These are phyloP conservation scores for Larimichthys crocea DNA, from an alignment of 2,113 vertebrate genomes.

Conservation along the genomic window DNA sequence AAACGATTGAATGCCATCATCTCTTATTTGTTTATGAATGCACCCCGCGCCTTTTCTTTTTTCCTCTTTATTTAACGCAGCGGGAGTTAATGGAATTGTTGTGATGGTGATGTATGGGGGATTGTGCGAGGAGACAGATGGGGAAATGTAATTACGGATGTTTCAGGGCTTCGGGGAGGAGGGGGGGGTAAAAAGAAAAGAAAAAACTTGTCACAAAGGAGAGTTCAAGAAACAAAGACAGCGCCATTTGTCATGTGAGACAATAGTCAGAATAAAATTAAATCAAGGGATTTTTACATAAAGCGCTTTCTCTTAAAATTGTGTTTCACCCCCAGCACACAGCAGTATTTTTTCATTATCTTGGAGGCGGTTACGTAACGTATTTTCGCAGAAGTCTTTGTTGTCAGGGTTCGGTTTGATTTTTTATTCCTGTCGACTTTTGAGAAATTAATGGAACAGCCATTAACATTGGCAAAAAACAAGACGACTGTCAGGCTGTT, in stretches of 20 bases:
- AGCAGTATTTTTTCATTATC: constrained; percentile 42
- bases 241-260: constrained; percentile 75
- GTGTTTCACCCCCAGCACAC: constrained; percentile 26
- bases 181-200: constrained; percentile 21
- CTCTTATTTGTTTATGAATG: constrained; percentile 69
- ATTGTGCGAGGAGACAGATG: constrained; percentile 71
- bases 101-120: constrained; percentile 79
- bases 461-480: background rate
- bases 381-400: constrained; percentile 6
- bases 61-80: constrained; percentile 59
- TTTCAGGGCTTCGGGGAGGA: constrained; percentile 62
- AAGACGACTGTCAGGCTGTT: background rate
- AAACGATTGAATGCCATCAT: constrained; percentile 57
- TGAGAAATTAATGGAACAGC: constrained; percentile 9
- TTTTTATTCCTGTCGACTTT: background rate
- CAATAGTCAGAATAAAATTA: constrained; percentile 68
- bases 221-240: constrained; percentile 73
- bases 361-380: constrained; percentile 26
- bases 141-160: constrained; percentile 80
- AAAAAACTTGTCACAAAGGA: constrained; percentile 70
- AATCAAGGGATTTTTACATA: constrained; percentile 74
- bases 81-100: constrained; percentile 78
- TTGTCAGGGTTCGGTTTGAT: constrained; percentile 1
- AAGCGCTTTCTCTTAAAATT: constrained; percentile 62
- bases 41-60: background rate